These are phyloP conservation scores for Epinotia ramella DNA, from an alignment of 2,888 invertebrate species.

Conservation along the genomic window DNA sequence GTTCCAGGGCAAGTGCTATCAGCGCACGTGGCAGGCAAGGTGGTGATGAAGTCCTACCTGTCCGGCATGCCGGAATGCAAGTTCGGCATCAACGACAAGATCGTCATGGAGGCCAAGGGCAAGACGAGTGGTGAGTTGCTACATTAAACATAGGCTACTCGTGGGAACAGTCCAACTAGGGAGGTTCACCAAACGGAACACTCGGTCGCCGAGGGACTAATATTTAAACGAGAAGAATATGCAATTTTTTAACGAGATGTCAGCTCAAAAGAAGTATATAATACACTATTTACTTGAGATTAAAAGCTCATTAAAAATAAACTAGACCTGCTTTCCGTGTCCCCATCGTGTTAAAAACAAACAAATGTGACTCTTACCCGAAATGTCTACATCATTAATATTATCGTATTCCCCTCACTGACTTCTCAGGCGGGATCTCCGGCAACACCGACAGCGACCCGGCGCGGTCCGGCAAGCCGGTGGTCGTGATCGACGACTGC, in stretches of 20 bases:
- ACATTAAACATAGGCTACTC: not conserved
- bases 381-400: conserved; percentile 17
- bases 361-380: not conserved
- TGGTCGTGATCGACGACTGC: conserved; percentile 99
- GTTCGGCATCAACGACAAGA: conserved; percentile 99
- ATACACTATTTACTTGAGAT: no score
- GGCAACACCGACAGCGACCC: conserved; percentile 91
- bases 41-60: conserved; percentile 99
- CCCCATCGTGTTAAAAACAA: no score
- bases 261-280: no score
- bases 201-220: no score
- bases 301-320: no score
- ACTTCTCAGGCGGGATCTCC: conserved; percentile 83
- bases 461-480: conserved; percentile 97
- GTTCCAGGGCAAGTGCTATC: conserved; percentile 96
- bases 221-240: no score
- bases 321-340: no score
- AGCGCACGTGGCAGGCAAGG: conserved; percentile 99
- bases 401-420: conserved; percentile 31
- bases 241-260: no score
- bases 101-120: conserved; percentile 98
- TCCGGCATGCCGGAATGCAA: conserved; percentile 99
- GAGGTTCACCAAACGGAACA: no score
- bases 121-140: conserved; percentile 85
- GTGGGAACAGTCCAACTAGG: no score